Percentiles rank a stretch among this genome's conserved stretches.
These are phyloP conservation scores for Alca torda DNA, from an alignment of 2,797 vertebrate species.

Conservation along the genomic window DNA sequence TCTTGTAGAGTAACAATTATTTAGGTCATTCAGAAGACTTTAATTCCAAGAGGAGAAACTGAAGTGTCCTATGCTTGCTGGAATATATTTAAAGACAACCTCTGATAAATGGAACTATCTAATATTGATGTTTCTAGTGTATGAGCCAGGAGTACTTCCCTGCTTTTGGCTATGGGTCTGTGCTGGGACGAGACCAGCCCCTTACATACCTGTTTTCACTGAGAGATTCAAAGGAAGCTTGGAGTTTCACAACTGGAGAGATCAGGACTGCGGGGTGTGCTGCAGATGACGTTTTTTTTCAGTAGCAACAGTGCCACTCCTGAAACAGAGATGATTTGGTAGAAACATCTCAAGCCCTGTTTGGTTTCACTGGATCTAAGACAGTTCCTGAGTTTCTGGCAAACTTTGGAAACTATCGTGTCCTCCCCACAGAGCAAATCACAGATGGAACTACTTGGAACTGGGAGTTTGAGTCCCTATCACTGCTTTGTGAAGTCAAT, in stretches of 20 bases:
- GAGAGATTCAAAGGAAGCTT: neutral
- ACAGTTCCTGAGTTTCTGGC: slow-evolving; percentile 38
- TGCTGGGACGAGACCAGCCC: neutral
- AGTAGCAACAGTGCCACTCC: neutral
- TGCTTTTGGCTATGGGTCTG: neutral
- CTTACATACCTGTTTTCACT: neutral
- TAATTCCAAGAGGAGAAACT: neutral
- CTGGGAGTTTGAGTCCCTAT: slow-evolving; percentile 51
- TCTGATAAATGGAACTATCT: neutral
- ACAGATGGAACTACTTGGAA: slow-evolving; percentile 68
- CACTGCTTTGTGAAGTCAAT: slow-evolving; percentile 63
- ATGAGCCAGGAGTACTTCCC: neutral
- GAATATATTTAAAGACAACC: neutral
- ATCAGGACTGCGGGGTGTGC: neutral
- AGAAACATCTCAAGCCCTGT: neutral
- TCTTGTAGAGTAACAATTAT: neutral
- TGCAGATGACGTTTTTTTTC: neutral
- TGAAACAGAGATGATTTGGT: neutral
- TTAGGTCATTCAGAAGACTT: neutral
- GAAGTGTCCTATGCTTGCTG: neutral
- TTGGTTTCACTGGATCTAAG: neutral
- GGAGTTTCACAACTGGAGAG: neutral
- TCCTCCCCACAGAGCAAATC: slow-evolving; percentile 45
- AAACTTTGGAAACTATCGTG: slow-evolving; percentile 31
- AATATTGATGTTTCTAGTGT: neutral